Base-by-base conservation (phyloP, 2,113 vertebrate species). In the Columbina picui region DNA sequence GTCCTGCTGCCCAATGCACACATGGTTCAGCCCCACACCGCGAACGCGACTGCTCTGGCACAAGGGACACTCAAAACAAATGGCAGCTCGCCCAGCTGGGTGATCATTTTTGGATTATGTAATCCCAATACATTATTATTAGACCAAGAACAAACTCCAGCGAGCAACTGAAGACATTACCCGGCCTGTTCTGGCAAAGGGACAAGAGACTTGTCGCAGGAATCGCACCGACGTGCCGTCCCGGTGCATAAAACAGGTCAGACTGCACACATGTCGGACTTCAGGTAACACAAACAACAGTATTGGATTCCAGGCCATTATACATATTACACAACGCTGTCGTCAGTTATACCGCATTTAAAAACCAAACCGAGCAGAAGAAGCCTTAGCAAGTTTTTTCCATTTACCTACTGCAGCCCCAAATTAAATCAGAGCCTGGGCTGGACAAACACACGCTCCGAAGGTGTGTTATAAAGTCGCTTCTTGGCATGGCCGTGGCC, bases 41-140 rank as follows among this genome's bases (percentile, higher is more conserved):
- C n/a, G 32, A 84, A 92, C 47, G 32, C 89, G 41, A 95, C 68
- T 52, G 69, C 90, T 79, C 63, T 80, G 93, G 90, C 93, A 96
- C 80, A 34, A 20, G 92, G 94, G 90, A 69, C 71, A 45, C 89
- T 81, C 55, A 77, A 94, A 78, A 57, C 91, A 10, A 39, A 90
- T 84, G 94, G 95, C 95, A 96, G 91, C 91, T 89, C 21, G 91
- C 94, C 96, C 86, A 0, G 93, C 87, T 47, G 93, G 94, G 84
- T 71, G 84, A 94, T 93, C 83, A 30, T 82, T 84, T 95, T 76
- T 34, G 53, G 87, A 84, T 85, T 85, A 92, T 91, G 88, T 92
- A 76, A 89, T 90, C 87, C 91, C 88, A 83, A 91, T 65, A 76
- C 87, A 84, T 69, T 77, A 81, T 14, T 47, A 93, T 92, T 88